Conservation (phyloP, 2,113 vertebrate genomes). For the Trochalopteron elliotii region DNA sequence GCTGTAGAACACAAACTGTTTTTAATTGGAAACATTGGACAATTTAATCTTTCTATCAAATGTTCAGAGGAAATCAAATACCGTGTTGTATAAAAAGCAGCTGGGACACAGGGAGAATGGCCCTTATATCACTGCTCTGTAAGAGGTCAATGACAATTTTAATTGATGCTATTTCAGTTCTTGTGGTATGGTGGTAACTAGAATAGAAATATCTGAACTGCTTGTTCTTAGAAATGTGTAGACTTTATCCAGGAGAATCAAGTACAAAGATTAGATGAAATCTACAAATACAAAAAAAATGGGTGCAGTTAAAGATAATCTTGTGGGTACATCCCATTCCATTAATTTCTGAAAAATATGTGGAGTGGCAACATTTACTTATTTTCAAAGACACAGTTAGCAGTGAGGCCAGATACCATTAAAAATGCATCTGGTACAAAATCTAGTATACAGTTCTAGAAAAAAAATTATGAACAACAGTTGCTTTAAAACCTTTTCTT, state of each 20-base stretch:
- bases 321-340: background rate
- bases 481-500: background rate
- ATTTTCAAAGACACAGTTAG: background rate
- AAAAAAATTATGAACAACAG: background rate
- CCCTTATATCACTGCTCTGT: constrained; percentile 13
- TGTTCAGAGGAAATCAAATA: constrained; percentile 48
- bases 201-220: constrained; percentile 50
- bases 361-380: background rate
- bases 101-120: constrained; percentile 34
- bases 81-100: constrained; percentile 50
- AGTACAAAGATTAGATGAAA: background rate
- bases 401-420: background rate
- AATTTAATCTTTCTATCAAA: constrained; percentile 33
- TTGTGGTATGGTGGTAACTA: background rate
- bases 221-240: constrained; percentile 47
- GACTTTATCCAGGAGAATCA: background rate
- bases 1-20: constrained; percentile 16
- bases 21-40: constrained; percentile 7
- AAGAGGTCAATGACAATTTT: constrained; percentile 66
- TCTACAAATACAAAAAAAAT: background rate
- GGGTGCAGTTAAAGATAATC: background rate
- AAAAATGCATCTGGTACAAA: background rate
- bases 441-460: background rate
- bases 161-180: constrained; percentile 60
- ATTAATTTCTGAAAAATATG: background rate